Conservation (phyloP, 2,888 invertebrate genomes). For the Cheilosia vulpina region DNA sequence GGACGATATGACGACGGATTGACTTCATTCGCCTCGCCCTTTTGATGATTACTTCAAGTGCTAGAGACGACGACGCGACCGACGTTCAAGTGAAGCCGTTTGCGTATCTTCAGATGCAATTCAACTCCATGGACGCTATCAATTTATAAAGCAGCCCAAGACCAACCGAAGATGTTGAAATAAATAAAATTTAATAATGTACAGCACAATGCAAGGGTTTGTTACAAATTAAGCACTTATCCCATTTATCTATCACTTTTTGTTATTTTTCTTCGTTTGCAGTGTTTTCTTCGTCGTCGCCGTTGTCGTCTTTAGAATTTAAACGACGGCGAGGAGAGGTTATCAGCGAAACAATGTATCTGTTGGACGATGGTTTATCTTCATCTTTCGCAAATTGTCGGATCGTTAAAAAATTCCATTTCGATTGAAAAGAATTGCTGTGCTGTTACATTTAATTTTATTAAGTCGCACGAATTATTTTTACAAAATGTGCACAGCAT, state of each 20-base stretch:
- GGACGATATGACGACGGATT: conserved; percentile 23
- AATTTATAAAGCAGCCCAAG: conserved; percentile 53
- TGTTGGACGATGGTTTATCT: conserved; percentile 29
- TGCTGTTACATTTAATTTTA: conserved; percentile 35
- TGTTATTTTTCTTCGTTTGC: not conserved
- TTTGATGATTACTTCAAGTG: conserved; percentile 23
- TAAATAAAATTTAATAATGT: conserved; percentile 62
- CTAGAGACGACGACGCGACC: not conserved
- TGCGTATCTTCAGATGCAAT: conserved; percentile 47
- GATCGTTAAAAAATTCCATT: conserved; percentile 60
- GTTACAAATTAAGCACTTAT: conserved; percentile 71
- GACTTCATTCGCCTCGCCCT: conserved; percentile 63
- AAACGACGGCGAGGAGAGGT: not conserved
- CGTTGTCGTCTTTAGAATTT: not conserved
- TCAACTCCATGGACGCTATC: conserved; percentile 52
- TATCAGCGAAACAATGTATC: conserved; percentile 43
- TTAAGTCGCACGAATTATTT: conserved; percentile 34
- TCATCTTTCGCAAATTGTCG: conserved; percentile 55
- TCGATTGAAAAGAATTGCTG: conserved; percentile 54
- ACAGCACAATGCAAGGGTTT: conserved; percentile 68
- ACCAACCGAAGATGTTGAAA: conserved; percentile 4
- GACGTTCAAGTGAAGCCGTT: not conserved
- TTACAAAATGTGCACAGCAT: not conserved
- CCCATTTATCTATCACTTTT: conserved; percentile 56
- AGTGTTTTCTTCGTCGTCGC: not conserved